Evolutionary conservation across 1,140 invertebrate genomes (phyloP), one percentile per base, ranked within the genome.

Genomic region (Nasonia vitripennis): DNA sequence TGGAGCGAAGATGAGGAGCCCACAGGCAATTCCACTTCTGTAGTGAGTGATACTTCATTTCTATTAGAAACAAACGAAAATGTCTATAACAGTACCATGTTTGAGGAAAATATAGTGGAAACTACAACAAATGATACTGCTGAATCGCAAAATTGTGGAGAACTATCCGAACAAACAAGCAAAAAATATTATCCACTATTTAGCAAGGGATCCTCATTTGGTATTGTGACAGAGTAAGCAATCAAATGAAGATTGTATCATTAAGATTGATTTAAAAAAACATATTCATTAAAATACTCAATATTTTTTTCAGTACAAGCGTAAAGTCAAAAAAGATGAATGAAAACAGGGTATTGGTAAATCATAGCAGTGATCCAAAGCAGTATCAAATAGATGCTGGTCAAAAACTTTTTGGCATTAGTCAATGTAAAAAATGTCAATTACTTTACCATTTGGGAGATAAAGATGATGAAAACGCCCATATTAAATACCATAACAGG

Each of bases 361-460:
- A 92, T 89, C 70, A 73, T 81, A 88, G 88, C 55, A 86, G 80
- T 55, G 83, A 89, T 80, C 85, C 92, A 0, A 91, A 94, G 91
- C 96, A 97, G 87, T 96, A 96, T 90, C 94, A 96, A 71, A 94
- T 97, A 55, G 97, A 98, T 94, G 96, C 95, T 20, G 97, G 98
- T 0, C 97, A 98, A 92, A 97, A 96, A 90, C 93, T 94, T 70
- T 97, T 97, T 90, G 97, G 97, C 7, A 94, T 95, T 0, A 95
- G 94, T 0, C 94, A 96, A 86, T 98, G 98, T 89, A 92, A 92
- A 12, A 95, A 96, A 81, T 98, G 97, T 90, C 95, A 95, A 14
- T 94, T 97, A 91, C 94, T 98, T n/a, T 98, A 98, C 83, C 91
- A 95, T 90, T 93, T 94, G 84, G 96, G 96, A 1, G 96, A 98